phyloP scores from a whole-genome alignment of 2,888 invertebrate species.

The Drosophila kuntzei region DNA sequence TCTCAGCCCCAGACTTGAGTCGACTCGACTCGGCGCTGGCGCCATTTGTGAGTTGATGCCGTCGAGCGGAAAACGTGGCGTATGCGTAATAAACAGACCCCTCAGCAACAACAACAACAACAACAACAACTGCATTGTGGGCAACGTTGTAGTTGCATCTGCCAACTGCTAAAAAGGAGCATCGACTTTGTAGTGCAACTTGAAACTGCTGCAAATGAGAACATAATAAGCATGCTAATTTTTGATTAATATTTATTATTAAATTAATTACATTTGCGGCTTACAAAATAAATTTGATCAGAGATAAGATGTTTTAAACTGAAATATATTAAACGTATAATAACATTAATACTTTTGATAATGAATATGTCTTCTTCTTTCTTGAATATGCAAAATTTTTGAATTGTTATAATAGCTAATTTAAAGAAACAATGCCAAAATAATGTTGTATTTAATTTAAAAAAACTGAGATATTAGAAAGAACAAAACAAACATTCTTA shows the following conservation, averaged over 20 bases:
- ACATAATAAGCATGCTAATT: neutral
- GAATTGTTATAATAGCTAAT: no score
- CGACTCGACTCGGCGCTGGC: slow-evolving; percentile 39
- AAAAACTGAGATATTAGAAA: no score
- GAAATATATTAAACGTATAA: no score
- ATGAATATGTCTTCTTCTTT: no score
- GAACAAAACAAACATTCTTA: no score
- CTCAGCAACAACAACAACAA: slow-evolving; percentile 13
- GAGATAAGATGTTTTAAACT: no score
- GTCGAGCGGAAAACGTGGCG: slow-evolving; percentile 55
- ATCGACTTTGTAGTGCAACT: neutral
- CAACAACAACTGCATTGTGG: neutral
- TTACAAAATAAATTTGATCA: no score
- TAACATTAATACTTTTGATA: no score
- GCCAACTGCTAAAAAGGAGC: neutral
- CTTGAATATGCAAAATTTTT: no score
- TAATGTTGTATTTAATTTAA: no score
- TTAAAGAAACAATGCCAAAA: no score
- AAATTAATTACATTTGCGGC: no score
- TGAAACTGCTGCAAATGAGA: neutral
- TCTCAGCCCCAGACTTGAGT: neutral
- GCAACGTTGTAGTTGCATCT: slow-evolving; percentile 4
- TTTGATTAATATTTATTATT: neutral
- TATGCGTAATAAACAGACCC: slow-evolving; percentile 63
- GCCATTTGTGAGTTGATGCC: slow-evolving; percentile 73